Conservation (phyloP, 1,140 invertebrate genomes). For the Aphaenogaster rudis region DNA sequence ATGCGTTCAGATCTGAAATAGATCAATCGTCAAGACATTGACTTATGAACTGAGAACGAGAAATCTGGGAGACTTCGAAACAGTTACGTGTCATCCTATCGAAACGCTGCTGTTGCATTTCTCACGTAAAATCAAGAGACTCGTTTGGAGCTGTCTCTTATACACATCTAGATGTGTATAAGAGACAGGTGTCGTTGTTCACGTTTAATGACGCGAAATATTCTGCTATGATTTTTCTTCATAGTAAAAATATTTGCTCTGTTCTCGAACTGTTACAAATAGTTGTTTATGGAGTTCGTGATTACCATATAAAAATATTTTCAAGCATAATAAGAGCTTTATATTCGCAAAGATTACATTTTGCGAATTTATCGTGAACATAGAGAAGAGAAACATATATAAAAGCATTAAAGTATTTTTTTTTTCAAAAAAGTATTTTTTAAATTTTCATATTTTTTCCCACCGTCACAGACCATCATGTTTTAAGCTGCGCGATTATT, state of each 20-base stretch:
- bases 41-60: not conserved
- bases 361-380: not conserved
- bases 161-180: too few relatives aligned
- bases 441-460: not conserved
- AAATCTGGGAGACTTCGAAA: not conserved
- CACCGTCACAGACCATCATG: not conserved
- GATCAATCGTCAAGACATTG: not conserved
- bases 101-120: slow-evolving; percentile 12
- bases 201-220: not conserved
- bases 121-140: slow-evolving; percentile 13
- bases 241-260: not conserved
- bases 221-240: not conserved
- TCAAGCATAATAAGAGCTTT: not conserved
- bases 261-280: not conserved
- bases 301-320: slow-evolving; percentile 2
- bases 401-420: not conserved
- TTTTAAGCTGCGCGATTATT: not conserved
- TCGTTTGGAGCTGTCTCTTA: not conserved
- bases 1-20: not conserved
- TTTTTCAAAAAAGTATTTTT: not conserved
- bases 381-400: not conserved
- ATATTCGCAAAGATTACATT: slow-evolving; percentile 7
- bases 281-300: not conserved
- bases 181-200: not conserved
- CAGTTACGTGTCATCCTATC: slow-evolving; percentile 21